Evolutionary conservation across 2,888 invertebrate species (phyloP).

Genomic region (Drosophila villosipedis): DNA sequence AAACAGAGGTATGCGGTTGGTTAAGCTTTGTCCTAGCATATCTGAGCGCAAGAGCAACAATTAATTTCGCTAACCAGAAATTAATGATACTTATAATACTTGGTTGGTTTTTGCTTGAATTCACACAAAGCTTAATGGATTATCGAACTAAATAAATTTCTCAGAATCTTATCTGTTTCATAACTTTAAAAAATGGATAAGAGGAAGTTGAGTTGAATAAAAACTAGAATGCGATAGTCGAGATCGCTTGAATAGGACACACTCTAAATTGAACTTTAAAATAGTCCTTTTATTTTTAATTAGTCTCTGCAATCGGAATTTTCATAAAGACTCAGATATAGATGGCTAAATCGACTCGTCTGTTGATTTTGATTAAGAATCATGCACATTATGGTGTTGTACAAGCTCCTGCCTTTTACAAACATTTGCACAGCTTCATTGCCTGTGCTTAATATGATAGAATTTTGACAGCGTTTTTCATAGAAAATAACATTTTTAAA

Average conservation of each 20-base stretch:
- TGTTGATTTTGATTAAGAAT: no score
- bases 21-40: background rate
- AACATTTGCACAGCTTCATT: no score
- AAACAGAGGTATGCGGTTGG: slow-evolving; percentile 3
- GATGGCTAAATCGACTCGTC: no score
- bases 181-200: background rate
- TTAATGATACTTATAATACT: slow-evolving; percentile 1
- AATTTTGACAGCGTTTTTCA: no score
- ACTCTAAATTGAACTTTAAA: background rate
- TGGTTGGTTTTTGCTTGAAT: background rate
- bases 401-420: no score
- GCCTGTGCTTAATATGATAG: no score
- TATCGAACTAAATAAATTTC: background rate
- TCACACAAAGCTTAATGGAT: background rate
- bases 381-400: no score
- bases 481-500: background rate
- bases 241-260: background rate
- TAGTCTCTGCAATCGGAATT: no score
- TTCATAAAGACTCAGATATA: no score
- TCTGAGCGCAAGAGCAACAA: background rate
- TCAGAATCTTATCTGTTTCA: no score
- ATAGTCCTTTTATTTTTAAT: background rate
- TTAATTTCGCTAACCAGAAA: slow-evolving; percentile 8
- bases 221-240: background rate
- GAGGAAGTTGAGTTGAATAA: background rate